Base-by-base conservation (phyloP, 2,797 vertebrate genomes). In the Etheostoma perlongum region DNA sequence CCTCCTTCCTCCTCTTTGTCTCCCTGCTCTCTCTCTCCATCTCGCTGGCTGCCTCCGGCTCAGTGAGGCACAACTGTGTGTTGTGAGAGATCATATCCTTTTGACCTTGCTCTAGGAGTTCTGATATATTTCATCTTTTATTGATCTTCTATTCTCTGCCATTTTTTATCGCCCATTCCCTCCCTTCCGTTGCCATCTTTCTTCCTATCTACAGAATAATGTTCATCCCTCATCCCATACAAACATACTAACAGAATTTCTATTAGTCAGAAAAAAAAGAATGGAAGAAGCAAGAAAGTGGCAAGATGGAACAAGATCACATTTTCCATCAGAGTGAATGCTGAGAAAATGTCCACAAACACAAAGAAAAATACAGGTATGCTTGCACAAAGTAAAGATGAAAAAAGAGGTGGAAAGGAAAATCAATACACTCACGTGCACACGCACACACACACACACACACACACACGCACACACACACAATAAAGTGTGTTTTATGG, bases 31-130 rank as follows among this genome's bases (percentile, higher is more conserved):
- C 74, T 81, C 74, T 70, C 71, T 85, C 77, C 69, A 67, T 80
- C 82, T 78, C 67, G 1, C 67, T 33, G 10, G 40, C 85, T 84
- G 87, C 84, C 88, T 81, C 80, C 53, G 84, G 85, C 87, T 93
- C 86, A 91, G 86, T 80, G 89, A 92, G 89, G 91, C 89, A 89
- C 89, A 89, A 87, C 88, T 85, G 72, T 64, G 90, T 88, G 88
- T 92, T 79, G 76, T 93, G 90, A 94, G 86, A 94, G 95, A 94
- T 94, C 93, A 94, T 93, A 93, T 95, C 92, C 94, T 93, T 89
- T 94, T 95, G 94, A 95, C 95, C 94, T 95, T 95, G 94, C 94
- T 95, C 89, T 91, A 93, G 89, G 91, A 92, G 74, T 89, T 92
- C 83, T 93, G 90, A 94, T 95, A 91, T 94, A 93, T 95, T 95